Evolutionary conservation across 1,140 invertebrate genomes (phyloP).

Genomic region (Stenopsyche tienmushanensis): DNA sequence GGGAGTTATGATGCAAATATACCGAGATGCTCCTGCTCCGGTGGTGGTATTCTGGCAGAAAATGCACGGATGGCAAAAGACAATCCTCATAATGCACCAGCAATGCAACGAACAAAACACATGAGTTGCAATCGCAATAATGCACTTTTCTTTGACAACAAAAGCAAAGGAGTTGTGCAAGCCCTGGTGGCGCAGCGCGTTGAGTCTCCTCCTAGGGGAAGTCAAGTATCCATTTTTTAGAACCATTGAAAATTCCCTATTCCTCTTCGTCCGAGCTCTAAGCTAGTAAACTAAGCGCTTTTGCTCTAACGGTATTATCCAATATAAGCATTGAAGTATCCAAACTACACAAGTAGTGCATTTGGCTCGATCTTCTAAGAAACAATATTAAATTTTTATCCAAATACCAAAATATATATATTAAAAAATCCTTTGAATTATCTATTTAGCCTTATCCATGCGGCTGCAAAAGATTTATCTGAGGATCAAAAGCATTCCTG

Average conservation of each 20-base stretch:
- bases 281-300: no score
- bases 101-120: constrained; percentile 34
- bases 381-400: no score
- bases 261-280: no score
- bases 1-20: not conserved
- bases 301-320: no score
- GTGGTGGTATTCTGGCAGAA: constrained; percentile 11
- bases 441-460: no score
- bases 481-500: no score
- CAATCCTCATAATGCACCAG: constrained; percentile 37
- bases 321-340: no score
- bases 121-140: constrained; percentile 40
- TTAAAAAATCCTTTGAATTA: no score
- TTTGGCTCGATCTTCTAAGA: no score
- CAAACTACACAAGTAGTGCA: no score
- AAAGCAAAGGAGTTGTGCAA: constrained; percentile 10
- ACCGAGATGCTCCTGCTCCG: not conserved
- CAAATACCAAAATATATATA: no score
- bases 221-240: not conserved
- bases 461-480: no score
- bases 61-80: constrained; percentile 33
- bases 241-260: not conserved
- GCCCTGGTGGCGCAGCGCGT: not conserved
- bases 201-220: not conserved
- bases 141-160: constrained; percentile 41